Percentiles rank a stretch among this genome's conserved stretches.
These are phyloP conservation scores for Eremobia ochroleuca DNA, from an alignment of 2,888 invertebrate species.

Conservation along the genomic window DNA sequence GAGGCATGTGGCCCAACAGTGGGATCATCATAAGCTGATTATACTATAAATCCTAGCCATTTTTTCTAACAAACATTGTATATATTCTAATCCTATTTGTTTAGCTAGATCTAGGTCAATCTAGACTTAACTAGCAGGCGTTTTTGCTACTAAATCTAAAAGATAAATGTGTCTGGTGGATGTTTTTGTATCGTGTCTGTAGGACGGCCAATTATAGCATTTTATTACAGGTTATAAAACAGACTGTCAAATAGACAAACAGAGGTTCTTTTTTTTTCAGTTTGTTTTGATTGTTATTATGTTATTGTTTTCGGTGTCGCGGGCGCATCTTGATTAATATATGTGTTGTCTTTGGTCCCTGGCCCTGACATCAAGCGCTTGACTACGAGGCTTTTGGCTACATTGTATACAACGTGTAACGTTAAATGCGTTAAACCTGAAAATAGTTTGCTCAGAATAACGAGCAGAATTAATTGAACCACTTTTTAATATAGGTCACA, in stretches of 20 bases:
- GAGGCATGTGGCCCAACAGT: not conserved
- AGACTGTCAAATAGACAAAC: not conserved
- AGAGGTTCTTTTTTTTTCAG: no score
- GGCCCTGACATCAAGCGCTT: no score
- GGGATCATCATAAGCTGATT: not conserved
- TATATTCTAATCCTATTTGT: conserved; percentile 45
- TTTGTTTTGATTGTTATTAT: no score
- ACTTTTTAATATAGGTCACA: no score
- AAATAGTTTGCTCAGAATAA: no score
- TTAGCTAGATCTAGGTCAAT: conserved; percentile 49
- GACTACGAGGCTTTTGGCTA: no score
- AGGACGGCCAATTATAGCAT: not conserved
- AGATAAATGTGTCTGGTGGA: conserved; percentile 32
- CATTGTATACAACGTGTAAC: no score
- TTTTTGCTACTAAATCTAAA: conserved; percentile 23
- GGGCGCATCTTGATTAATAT: no score
- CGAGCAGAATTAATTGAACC: no score
- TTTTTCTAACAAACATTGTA: conserved; percentile 13
- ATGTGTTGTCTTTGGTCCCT: no score
- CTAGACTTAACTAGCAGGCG: conserved; percentile 33
- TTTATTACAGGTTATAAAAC: conserved; percentile 14
- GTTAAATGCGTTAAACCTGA: no score
- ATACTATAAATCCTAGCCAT: conserved; percentile 5
- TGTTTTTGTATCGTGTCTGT: conserved; percentile 19
- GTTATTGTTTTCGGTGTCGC: no score